Evolutionary conservation across 2,113 vertebrate genomes (phyloP).

Genomic region (Pygoscelis adeliae): DNA sequence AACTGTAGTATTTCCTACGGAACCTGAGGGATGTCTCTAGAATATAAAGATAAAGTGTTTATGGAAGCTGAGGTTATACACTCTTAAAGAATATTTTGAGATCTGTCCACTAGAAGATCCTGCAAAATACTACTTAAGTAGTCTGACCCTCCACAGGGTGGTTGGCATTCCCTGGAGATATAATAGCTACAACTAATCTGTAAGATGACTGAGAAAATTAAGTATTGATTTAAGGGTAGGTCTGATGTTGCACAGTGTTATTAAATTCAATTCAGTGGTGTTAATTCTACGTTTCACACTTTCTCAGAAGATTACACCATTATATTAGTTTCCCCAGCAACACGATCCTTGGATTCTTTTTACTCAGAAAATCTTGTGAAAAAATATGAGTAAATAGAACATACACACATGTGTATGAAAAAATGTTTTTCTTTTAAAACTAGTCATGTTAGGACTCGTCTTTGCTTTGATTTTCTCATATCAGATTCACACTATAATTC

Average conservation of each 20-base stretch:
- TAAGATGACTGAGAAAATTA: slow-evolving; percentile 72
- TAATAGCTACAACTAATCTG: slow-evolving; percentile 30
- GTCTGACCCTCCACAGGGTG: neutral
- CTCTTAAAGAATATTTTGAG: slow-evolving; percentile 12
- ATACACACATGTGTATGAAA: rapidly evolving
- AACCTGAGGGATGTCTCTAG: neutral
- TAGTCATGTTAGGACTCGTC: neutral
- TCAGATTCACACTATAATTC: neutral
- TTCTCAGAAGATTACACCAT: slow-evolving; percentile 56
- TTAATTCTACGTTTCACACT: slow-evolving; percentile 70
- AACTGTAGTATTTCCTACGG: neutral
- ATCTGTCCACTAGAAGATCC: slow-evolving; percentile 1
- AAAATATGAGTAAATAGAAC: slow-evolving; percentile 13
- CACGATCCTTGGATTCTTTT: neutral
- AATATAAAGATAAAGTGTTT: neutral
- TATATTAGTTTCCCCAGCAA: slow-evolving; percentile 62
- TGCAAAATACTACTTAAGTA: slow-evolving; percentile 8
- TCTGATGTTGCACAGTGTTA: slow-evolving; percentile 57
- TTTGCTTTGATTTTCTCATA: neutral
- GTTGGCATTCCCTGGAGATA: slow-evolving; percentile 28
- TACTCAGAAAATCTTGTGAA: slow-evolving; percentile 8
- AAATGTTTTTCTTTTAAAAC: neutral
- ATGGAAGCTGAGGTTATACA: neutral
- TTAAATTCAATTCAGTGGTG: slow-evolving; percentile 67
- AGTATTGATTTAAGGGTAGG: slow-evolving; percentile 73